Base-by-base conservation (phyloP, 2,113 vertebrate genomes). In the Vanacampus margaritifer region DNA sequence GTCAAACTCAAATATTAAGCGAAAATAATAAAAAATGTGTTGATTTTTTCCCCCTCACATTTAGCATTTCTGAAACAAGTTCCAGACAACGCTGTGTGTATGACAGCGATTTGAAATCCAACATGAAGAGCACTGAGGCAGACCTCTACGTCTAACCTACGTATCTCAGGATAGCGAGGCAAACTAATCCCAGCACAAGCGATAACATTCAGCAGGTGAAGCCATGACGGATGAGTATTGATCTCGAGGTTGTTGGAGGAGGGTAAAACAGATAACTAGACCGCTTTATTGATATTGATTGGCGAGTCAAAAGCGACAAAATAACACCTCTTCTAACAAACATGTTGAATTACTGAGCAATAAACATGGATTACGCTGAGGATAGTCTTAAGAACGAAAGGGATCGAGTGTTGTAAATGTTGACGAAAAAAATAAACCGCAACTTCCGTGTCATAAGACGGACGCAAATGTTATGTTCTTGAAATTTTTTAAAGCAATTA, bases 161-260 rank as follows among this genome's bases (percentile, higher is more conserved):
- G 81, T 75, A 78, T 64, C 67, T 54, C 63, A 54, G 74, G 80
- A 75, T 71, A 82, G 77, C 82, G 82, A 68, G 43, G 70, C 16
- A 9, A 19, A 70, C 79, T 90, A 87, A 90, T 90, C 89, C 72
- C 60, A 5, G 75, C 79, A 76, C 79, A 81, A 86, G 87, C 67
- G 89, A 86, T 87, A 88, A 85, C 80, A 86, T 87, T 89, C 82
- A 88, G 73, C 6, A 8, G 43, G 75, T 79, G 83, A 87, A 81
- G 85, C 69, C 75, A 74, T 84, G 89, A 90, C 84, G 80, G 86
- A 87, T 87, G 86, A 73, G 83, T 89, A 89, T 90, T 90, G 87
- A 90, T 89, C 79, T 59, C 14, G 64, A 57, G 14, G 81, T 71
- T 83, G 75, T 81, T 85, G 65, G 83, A 84, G 62, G 81, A 74